Base-by-base conservation (phyloP, 1,140 invertebrate genomes). In the Leguminivora glycinivorella region DNA sequence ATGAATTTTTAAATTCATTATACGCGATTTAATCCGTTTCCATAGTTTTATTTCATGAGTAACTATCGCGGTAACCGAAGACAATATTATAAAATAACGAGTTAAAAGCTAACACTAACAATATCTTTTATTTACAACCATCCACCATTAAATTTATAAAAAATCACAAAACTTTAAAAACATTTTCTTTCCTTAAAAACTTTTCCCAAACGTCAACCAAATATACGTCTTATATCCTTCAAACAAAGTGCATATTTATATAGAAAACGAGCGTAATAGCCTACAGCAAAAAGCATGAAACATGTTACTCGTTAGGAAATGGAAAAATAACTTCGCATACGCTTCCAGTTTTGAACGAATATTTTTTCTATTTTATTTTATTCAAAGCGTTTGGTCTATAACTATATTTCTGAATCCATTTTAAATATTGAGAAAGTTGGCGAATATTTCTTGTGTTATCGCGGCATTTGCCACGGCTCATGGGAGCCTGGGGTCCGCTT, bases 221-320 rank as follows among this genome's bases (percentile, higher is more conserved):
- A 52, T 22, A 17, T 52, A 52, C 1, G 1, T 22, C 19, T 22
- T 52, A 52, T 22, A 3, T 6, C 47, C 2, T 22, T 52, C 14
- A 0, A 9, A 52, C 22, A 52, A 19, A 9, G 47, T 22, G 6
- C 7, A 52, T 22, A 22, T 9, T n/a, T 6, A 52, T 22, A 52
- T 1, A 9, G 22, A 22, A 1, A 14, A n/a, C 47, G 17, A 52
- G n/a, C 47, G 1, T 22, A 52, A 52, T 52, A 17, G 47, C 47
- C 47, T 10, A 52, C 6, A 52, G 47, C 47, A 52, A 52, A 52
- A 19, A 19, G 47, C 7, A 52, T 9, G 47, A 22, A 52, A 52
- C 47, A 52, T 52, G 47, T 52, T 10, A 19, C 17, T 52, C 47
- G 47, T 52, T 52, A 52, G 7, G 47, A 52, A 52, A 52, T 22